Percentiles rank a stretch among this genome's conserved stretches.
Evolutionary conservation across 1,140 invertebrate genomes (phyloP).

Genomic region (Saxidomus purpurata): DNA sequence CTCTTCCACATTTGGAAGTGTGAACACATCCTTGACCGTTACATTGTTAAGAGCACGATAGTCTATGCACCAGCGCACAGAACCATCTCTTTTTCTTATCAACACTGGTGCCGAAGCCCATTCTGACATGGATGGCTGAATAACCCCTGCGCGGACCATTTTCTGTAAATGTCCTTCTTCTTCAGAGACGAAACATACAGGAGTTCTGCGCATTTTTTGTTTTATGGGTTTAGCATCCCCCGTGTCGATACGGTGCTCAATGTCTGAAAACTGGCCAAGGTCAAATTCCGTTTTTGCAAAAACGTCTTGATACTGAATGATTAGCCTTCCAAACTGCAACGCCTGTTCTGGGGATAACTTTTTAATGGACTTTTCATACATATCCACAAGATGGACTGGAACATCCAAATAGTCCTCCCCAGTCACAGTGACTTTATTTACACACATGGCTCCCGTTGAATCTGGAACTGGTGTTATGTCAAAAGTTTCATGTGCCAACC

Average conservation of each 20-base stretch:
- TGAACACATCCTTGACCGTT: constrained; percentile 16
- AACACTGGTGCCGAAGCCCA: constrained; percentile 44
- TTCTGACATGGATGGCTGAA: constrained; percentile 3
- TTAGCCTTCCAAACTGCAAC: neutral
- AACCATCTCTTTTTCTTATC: constrained; percentile 41
- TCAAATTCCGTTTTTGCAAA: constrained; percentile 58
- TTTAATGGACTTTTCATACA: too few species aligned
- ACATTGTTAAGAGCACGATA: constrained; percentile 23
- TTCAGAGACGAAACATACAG: constrained; percentile 26
- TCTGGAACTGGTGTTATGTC: too few species aligned
- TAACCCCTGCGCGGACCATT: constrained; percentile 20
- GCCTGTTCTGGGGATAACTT: too few species aligned
- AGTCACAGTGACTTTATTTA: too few species aligned
- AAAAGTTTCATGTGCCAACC: too few species aligned
- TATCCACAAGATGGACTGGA: too few species aligned
- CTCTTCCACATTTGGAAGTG: neutral
- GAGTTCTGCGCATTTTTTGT: constrained; percentile 44
- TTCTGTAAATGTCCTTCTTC: constrained; percentile 37
- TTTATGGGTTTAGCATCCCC: constrained; percentile 13
- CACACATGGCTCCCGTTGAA: too few species aligned
- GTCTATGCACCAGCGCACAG: constrained; percentile 49
- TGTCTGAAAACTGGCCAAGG: constrained; percentile 31
- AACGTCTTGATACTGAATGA: constrained; percentile 25
- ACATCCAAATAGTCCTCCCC: too few species aligned
- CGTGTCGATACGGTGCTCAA: constrained; percentile 51